Evolutionary conservation across 2,113 vertebrate genomes (phyloP).

Genomic region (Chlamydotis undulata): DNA sequence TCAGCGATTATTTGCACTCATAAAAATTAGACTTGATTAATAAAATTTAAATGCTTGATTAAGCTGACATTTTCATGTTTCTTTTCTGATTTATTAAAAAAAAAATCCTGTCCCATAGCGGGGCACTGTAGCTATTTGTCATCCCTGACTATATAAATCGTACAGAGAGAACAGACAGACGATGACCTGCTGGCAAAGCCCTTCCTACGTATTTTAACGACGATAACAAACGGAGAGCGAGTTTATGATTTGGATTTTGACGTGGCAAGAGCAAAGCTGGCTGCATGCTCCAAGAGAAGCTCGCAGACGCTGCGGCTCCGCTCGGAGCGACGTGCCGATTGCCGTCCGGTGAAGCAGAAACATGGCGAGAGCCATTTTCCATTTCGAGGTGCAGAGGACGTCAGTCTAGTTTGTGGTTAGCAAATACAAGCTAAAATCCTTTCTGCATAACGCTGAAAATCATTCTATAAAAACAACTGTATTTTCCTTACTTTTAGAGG

Average conservation of each 20-base stretch:
- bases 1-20: constrained; percentile 80
- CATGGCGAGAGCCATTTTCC: background rate
- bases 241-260: background rate
- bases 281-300: background rate
- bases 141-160: background rate
- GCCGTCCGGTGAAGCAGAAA: background rate
- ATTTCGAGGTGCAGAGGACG: background rate
- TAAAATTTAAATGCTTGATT: constrained; percentile 85
- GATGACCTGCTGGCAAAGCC: background rate
- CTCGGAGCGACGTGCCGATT: rapidly evolving
- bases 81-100: constrained; percentile 83
- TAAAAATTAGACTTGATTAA: constrained; percentile 83
- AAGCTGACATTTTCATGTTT: constrained; percentile 82
- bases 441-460: background rate
- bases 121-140: background rate
- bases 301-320: background rate
- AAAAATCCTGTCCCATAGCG: constrained; percentile 59
- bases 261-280: background rate
- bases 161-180: background rate
- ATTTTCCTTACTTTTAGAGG: background rate
- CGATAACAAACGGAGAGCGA: background rate
- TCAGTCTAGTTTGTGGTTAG: background rate
- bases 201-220: background rate
- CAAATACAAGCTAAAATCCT: background rate
- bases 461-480: rapidly evolving